Evolutionary conservation across 2,797 vertebrate genomes (phyloP), one percentile per base, ranked within the genome.

Genomic region (Delichon dasypus): DNA sequence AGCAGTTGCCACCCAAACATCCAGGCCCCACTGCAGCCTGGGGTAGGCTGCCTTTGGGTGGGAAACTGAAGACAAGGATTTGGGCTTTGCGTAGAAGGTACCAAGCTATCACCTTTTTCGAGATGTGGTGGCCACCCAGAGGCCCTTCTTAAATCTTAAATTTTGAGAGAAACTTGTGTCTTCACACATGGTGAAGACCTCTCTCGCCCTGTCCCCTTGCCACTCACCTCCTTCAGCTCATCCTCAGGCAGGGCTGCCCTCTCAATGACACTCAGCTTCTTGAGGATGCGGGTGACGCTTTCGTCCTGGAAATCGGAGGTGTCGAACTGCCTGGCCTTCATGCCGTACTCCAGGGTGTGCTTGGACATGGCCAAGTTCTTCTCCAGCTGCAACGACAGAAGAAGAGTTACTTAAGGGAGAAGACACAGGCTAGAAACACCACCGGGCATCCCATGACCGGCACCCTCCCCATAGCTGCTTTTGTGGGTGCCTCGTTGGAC

Each of bases 201-300:
- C 55, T 58, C 60, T 38, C 12, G 12, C 50, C 32, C 55, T 22
- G 32, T 18, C 51, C 26, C 77, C 38, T 55, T 57, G 40, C 3
- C 36, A 51, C 96, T 90, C 90, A 99, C 99, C 99, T 99, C 98
- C 92, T 98, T 97, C 91, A 99, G 98, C 73, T 99, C 96, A 0
- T n/a, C 4, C 9, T 96, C 19, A 2, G 98, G 38, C n/a, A 99
- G 97, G 0, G 98, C 99, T 1, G 99, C 98, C 55, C 98, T 98
- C 68, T 99, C 99, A 18, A 99, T 98, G 95, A 99, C 98, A 40
- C 99, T 98, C 95, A 99, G 98, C 95, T 99, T 99, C 91, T 98
- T 98, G 30, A 99, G 96, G 95, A 99, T 98, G 73, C 99, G 98
- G 50, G 96, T 98, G 86, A 98, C 96, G 0, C 95, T 97, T 25